Evolutionary conservation across 2,888 invertebrate genomes (phyloP), one percentile per base, ranked within the genome.

Genomic region (Oligia fasciuncula): DNA sequence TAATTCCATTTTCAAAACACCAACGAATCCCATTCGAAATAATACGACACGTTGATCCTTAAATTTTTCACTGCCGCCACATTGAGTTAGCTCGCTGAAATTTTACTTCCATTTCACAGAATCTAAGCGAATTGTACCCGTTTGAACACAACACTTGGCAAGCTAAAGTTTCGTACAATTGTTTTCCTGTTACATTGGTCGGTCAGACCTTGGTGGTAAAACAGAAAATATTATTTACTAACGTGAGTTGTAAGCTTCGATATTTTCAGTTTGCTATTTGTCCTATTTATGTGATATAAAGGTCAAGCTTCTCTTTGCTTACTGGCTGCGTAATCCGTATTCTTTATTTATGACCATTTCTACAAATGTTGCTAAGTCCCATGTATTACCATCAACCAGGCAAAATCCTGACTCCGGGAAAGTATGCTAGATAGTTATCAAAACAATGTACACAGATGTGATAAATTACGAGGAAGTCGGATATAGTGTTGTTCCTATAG

Each of bases 101-200:
- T 77, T 71, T 72, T 13, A 8, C 43, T 77, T 81, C 51, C 8
- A 77, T 67, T 73, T 73, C n/a, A 57, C 43, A 14, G 17, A 46
- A 35, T 35, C 3, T 4, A 35, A 9, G 57, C 71, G 43, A 62
- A 60, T 23, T 46, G 23, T 73, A 77, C 46, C 29, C 63, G 75
- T 72, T 81, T 72, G 29, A 11, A 69, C 43, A 65, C 14, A 65
- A 74, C 14, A 69, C 43, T 81, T 69, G 73, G 66, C 49, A 51
- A 62, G 63, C n/a, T 75, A n/a, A 68, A 65, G 73, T 68, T 84
- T 51, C 19, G 40, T 74, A 65, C 60, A 67, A 76, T 80, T 83
- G 76, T 74, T 76, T 83, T 73, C 54, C 40, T 62, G 29, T 79
- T 49, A 73, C 43, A 62, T 29, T 46, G 46, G n/a, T 23, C n/a